Percentiles rank a stretch among this genome's conserved stretches.
These are phyloP conservation scores for Apantesis nais DNA, from an alignment of 2,888 invertebrate genomes.

Conservation along the genomic window DNA sequence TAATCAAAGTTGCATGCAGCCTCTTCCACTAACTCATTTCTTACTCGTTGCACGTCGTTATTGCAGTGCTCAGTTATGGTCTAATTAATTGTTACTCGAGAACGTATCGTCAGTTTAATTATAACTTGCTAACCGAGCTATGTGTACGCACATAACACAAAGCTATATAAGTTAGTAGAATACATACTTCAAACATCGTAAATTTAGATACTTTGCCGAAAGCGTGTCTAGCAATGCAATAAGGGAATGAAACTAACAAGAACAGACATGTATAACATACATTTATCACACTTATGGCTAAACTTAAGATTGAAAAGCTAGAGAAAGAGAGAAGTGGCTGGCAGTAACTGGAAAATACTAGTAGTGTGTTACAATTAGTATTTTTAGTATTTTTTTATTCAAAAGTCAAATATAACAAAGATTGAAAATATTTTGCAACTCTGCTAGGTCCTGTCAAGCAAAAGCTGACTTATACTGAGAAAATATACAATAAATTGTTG, in stretches of 20 bases:
- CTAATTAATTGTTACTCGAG: constrained; percentile 72
- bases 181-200: constrained; percentile 37
- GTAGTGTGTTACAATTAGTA: not conserved
- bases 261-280: constrained; percentile 34
- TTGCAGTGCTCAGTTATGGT: constrained; percentile 63
- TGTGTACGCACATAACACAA: constrained; percentile 33
- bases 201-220: constrained; percentile 36
- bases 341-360: not conserved
- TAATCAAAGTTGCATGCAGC: constrained; percentile 63
- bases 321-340: too few species aligned
- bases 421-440: not conserved
- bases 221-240: constrained; percentile 39
- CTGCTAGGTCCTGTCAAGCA: not conserved
- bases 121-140: constrained; percentile 59
- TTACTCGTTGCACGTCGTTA: constrained; percentile 61
- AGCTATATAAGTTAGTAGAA: constrained; percentile 20
- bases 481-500: constrained; percentile 15
- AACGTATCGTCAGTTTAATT: constrained; percentile 72
- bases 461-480: constrained; percentile 7
- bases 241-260: constrained; percentile 31
- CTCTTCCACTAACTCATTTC: constrained; percentile 59
- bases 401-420: not conserved
- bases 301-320: constrained; percentile 22
- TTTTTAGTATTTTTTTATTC: not conserved
- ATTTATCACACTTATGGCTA: constrained; percentile 35